A percentile compares a stretch with the other conserved stretches of the same genome.
Conservation (phyloP, 2,797 vertebrate genomes). For the Xenopus petersii region DNA sequence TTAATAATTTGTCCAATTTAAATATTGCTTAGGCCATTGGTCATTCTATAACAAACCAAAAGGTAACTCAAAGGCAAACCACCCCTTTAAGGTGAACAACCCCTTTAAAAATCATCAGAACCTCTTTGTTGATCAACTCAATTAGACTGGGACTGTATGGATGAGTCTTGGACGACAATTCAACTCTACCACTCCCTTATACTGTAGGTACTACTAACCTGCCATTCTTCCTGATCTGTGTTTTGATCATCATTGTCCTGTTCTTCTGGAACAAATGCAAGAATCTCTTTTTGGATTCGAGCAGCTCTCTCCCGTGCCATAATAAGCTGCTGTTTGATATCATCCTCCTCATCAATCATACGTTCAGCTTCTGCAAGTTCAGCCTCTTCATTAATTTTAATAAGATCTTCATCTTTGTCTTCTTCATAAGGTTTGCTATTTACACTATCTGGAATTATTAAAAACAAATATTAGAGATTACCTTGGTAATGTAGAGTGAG, state of each 20-base stretch:
- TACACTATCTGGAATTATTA: not conserved
- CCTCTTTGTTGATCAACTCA: too few relatives aligned
- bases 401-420: constrained; percentile 30
- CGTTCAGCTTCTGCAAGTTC: constrained; percentile 43
- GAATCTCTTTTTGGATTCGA: not conserved
- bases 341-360: constrained; percentile 49
- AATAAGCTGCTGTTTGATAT: constrained; percentile 40
- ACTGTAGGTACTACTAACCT: constrained; percentile 32
- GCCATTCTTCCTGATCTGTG: constrained; percentile 21
- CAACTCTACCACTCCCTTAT: too few relatives aligned
- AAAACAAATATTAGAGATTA: not conserved
- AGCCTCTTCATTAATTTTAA: constrained; percentile 40
- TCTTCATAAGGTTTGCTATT: not conserved
- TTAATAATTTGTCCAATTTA: too few relatives aligned
- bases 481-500: too few relatives aligned
- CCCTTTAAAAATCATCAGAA: too few relatives aligned
- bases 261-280: constrained; percentile 29
- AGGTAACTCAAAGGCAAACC: too few relatives aligned
- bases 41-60: too few relatives aligned
- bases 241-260: not conserved
- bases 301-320: constrained; percentile 1
- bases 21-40: too few relatives aligned
- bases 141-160: too few relatives aligned
- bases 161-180: too few relatives aligned
- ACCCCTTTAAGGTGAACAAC: too few relatives aligned